Conservation (phyloP, 2,113 vertebrate species). For the Corythaeola cristata region DNA sequence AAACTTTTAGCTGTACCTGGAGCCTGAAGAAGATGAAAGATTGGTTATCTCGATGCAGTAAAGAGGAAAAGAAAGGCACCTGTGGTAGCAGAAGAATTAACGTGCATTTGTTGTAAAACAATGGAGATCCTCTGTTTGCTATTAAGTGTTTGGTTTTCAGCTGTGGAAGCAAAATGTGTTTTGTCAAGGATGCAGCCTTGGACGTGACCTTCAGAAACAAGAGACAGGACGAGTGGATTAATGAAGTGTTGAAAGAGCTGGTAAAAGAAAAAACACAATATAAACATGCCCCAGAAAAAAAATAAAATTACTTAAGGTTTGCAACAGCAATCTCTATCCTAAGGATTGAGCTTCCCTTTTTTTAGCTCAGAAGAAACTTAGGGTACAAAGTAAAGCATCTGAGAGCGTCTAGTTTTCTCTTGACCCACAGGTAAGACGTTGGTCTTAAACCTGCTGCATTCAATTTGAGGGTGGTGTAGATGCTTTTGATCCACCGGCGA, state of each 20-base stretch:
- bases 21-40: not conserved
- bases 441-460: not conserved
- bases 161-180: not conserved
- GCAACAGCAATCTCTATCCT: not conserved
- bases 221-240: not conserved
- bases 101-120: not conserved
- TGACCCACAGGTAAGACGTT: not conserved
- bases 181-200: not conserved
- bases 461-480: not conserved
- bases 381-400: not conserved
- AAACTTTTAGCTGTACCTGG: not conserved
- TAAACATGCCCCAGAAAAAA: not conserved
- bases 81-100: not conserved
- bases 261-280: not conserved
- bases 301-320: not conserved
- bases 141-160: not conserved
- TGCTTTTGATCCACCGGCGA: conserved; percentile 51
- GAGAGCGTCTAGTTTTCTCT: not conserved
- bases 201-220: not conserved
- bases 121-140: not conserved
- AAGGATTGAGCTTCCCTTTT: not conserved
- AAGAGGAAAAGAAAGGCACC: not conserved
- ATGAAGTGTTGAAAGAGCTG: not conserved
- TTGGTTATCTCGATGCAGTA: not conserved
- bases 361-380: not conserved